Evolutionary conservation across 2,797 vertebrate species (phyloP), one percentile per base, ranked within the genome.

Genomic region (Enteromius thamalakanensis): DNA sequence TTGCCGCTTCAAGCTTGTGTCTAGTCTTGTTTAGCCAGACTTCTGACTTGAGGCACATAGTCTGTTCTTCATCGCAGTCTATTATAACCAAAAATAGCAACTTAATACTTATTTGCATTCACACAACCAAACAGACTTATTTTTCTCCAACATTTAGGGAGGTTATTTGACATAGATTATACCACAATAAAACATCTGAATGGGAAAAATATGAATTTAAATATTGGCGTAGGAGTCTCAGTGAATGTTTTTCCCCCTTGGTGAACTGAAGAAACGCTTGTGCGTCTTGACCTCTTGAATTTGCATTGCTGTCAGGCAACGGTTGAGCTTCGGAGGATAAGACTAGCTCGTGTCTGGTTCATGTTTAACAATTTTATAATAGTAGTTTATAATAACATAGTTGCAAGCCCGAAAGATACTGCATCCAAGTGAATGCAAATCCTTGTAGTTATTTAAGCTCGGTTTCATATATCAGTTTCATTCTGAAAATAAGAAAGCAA

Each of bases 31-130:
- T 74, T 34, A 64, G 23, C 58, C 76, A 47, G 58, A 78, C 17
- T 77, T 47, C 47, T 77, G 23, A 64, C 76, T 47, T 77, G 23
- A 17, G 4, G 37, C 76, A 77, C 4, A 37, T 32, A 77, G 58
- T 45, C 76, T 64, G 58, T 8, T 64, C 17, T 15, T 64, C 26
- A 77, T 77, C 4, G 1, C 58, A 29, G 12, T 2, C 0, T 60
- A 23, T 55, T 42, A 55, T 60, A 11, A 21, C 32, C 21, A 76
- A 76, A 15, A 42, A n/a, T 3, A 19, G 4, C 51, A 14, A 40
- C 19, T 55, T 4, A 55, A 53, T 37, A 60, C 23, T 29, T 64
- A 8, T 64, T 64, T 60, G 58, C 58, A 60, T 26, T 32, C 60
- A 1, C 60, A 32, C 11, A 17, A 17, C 6, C 26, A 72, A 72